A percentile compares a stretch with the other conserved stretches of the same genome.
Evolutionary conservation across 2,113 vertebrate species (phyloP).

Genomic region (Stegostoma tigrinum): DNA sequence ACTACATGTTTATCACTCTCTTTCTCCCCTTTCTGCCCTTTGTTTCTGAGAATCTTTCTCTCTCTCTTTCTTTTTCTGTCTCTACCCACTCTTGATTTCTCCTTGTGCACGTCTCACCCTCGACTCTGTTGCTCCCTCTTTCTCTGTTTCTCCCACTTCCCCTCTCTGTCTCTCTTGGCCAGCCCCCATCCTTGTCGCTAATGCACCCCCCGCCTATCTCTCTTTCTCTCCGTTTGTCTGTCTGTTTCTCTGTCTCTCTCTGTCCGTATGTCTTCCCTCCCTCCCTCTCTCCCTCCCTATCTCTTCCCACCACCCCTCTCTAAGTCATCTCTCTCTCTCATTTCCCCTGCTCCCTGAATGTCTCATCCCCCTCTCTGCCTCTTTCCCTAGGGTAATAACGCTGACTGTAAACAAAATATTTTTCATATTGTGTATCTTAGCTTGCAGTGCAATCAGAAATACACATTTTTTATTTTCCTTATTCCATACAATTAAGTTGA

Average conservation of each 20-base stretch:
- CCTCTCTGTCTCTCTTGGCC: no score
- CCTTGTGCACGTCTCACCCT: background rate
- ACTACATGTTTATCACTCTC: background rate
- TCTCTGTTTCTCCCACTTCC: no score
- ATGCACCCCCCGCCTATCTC: background rate
- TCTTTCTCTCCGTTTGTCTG: background rate
- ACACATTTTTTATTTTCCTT: no score
- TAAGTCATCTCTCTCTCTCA: background rate
- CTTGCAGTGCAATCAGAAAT: no score
- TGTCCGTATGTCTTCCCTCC: background rate
- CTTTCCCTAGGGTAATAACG: background rate
- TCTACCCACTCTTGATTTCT: background rate
- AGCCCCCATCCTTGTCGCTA: no score
- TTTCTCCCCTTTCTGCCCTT: background rate
- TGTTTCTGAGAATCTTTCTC: background rate
- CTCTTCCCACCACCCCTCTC: slow-evolving; percentile 21
- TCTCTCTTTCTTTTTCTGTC: background rate
- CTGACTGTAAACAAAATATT: no score
- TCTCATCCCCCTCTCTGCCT: background rate
- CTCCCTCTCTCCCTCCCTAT: background rate
- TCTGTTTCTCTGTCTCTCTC: background rate
- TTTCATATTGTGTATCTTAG: no score
- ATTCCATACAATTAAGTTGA: no score
- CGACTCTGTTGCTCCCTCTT: background rate
- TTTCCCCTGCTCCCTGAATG: no score